These are phyloP conservation scores for Clarias platycephalus DNA, from an alignment of 2,797 vertebrate species.

Conservation along the genomic window DNA sequence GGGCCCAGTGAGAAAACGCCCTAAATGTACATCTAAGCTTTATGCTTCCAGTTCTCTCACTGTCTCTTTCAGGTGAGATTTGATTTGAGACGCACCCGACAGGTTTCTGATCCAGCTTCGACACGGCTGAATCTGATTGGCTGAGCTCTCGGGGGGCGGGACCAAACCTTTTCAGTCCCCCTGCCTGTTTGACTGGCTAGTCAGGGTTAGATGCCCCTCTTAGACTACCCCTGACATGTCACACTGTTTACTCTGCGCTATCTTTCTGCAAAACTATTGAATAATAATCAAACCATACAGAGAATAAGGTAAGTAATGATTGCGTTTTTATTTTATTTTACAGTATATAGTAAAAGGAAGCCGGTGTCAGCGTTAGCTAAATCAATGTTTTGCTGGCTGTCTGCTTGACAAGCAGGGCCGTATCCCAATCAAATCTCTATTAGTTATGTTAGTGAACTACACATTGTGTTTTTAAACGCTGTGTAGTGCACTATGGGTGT, in stretches of 20 bases:
- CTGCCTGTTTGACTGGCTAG: constrained; percentile 1
- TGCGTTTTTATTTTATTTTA: neutral
- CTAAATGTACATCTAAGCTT: too few relatives aligned
- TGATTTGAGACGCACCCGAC: neutral
- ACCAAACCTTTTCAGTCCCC: neutral
- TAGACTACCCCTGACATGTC: constrained; percentile 8
- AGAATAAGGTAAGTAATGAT: constrained; percentile 17
- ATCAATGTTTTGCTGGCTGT: neutral
- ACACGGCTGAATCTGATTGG: constrained; percentile 27
- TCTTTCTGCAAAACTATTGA: neutral
- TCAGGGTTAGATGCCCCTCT: neutral
- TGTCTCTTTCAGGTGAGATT: neutral
- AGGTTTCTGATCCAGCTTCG: neutral
- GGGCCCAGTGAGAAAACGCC: too few relatives aligned
- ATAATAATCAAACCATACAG: neutral
- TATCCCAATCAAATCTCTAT: neutral
- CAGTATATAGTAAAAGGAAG: neutral
- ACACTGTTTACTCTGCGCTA: neutral
- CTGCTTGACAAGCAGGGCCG: neutral
- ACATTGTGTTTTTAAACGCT: neutral
- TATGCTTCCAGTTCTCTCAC: neutral
- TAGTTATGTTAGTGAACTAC: neutral
- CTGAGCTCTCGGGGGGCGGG: neutral
- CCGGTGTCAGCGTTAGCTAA: neutral
- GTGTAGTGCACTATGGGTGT: neutral